Percentiles rank a stretch among this genome's conserved stretches.
These are phyloP conservation scores for Colaptes auratus DNA, from an alignment of 2,113 vertebrate species.

Conservation along the genomic window DNA sequence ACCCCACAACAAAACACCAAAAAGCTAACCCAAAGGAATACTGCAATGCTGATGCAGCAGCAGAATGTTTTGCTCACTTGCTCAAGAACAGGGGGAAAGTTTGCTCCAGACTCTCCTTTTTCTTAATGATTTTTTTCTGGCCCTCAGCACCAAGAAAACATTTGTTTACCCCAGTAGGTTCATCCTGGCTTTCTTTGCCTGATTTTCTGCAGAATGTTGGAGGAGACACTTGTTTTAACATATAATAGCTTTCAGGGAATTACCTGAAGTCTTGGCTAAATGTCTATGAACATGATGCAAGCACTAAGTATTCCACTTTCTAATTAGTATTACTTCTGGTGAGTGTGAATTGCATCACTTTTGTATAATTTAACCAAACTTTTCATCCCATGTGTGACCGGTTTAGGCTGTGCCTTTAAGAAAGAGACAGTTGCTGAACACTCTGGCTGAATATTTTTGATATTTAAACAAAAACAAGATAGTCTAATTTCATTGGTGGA, in stretches of 20 bases:
- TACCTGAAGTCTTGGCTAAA: neutral
- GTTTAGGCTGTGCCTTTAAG: too few relatives aligned
- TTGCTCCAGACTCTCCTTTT: neutral
- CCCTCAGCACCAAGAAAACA: rapidly evolving
- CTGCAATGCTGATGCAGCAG: neutral
- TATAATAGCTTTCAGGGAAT: neutral
- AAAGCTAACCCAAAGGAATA: neutral
- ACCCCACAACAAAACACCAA: neutral
- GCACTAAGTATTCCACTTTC: neutral
- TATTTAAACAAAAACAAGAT: too few relatives aligned
- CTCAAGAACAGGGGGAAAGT: neutral
- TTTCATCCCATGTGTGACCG: rapidly evolving
- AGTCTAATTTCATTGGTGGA: too few relatives aligned
- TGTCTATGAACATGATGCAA: neutral
- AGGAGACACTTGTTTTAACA: neutral
- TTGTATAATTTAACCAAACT: neutral
- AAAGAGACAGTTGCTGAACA: too few relatives aligned
- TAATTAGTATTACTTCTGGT: neutral
- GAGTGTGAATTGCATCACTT: neutral
- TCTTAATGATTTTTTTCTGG: neutral
- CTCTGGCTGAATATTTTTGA: too few relatives aligned
- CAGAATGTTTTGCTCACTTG: neutral
- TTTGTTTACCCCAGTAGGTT: neutral
- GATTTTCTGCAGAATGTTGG: neutral
- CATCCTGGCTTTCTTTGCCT: neutral